A percentile compares a stretch with the other conserved stretches of the same genome.
Evolutionary conservation across 2,888 invertebrate species (phyloP).

Genomic region (Pardosa pseudoannulata): DNA sequence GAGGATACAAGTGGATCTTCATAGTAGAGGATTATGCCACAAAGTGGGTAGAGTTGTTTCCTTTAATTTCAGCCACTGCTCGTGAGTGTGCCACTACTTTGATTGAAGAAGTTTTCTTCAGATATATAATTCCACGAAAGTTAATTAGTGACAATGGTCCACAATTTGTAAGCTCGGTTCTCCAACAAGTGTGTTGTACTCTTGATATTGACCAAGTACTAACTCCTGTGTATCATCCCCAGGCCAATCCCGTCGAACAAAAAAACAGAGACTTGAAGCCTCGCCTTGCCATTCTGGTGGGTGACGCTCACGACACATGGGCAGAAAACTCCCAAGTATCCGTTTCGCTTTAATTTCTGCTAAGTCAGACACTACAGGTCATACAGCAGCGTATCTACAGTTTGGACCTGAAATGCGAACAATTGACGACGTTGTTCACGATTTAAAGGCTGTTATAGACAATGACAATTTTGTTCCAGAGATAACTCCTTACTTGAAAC

Average conservation of each 20-base stretch:
- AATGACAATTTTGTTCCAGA: slow-evolving; percentile 26
- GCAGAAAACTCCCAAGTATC: not conserved
- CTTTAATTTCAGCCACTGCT: slow-evolving; percentile 4
- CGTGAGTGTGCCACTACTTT: slow-evolving; percentile 7
- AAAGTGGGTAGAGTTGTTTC: not conserved
- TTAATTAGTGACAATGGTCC: slow-evolving; percentile 30
- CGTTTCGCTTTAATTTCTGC: not conserved
- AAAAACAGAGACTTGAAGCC: slow-evolving; percentile 24
- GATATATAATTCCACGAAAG: not conserved
- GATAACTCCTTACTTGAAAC: not conserved
- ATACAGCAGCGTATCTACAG: not conserved
- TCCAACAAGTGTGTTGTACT: not conserved
- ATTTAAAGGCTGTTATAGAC: not conserved
- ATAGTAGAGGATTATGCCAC: slow-evolving; percentile 3
- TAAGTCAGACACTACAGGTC: not conserved
- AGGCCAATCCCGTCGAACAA: slow-evolving; percentile 10
- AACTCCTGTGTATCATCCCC: slow-evolving; percentile 15
- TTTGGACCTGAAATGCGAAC: not conserved
- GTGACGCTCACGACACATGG: not conserved
- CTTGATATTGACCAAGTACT: slow-evolving; percentile 4
- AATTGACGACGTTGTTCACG: not conserved
- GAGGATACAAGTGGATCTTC: not conserved
- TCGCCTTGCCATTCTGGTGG: not conserved
- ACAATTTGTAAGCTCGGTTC: not conserved
- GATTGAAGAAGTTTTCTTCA: slow-evolving; percentile 9